Evolutionary conservation across 1,140 invertebrate species (phyloP), one percentile per base, ranked within the genome.

Genomic region (Trichoplusia ni): DNA sequence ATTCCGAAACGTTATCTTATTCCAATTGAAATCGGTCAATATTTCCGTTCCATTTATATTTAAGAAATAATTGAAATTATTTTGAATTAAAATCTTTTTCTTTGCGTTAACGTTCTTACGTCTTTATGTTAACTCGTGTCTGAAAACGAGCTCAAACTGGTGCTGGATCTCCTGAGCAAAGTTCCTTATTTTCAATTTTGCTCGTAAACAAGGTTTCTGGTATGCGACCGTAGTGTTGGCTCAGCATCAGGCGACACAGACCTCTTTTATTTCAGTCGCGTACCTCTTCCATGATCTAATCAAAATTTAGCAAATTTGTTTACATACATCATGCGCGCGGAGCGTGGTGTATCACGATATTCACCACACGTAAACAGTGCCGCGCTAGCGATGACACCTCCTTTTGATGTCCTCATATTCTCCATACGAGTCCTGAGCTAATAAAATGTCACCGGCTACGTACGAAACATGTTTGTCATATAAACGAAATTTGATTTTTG

Each of bases 301-400:
- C 84, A 87, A 82, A 89, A 85, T 73, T 89, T 86, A 71, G 76
- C 73, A 83, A 89, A 85, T 89, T 84, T 86, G 83, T 82, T 87
- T 86, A 86, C 84, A 87, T 84, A 86, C 74, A 82, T 83, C 75
- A 81, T 62, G 65, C 53, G 35, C n/a, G 47, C 56, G 21, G 51
- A 27, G 61, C 44, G 33, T 54, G 61, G 19, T 42, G 58, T 71
- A 60, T 67, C 60, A 60, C 59, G 31, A 64, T 81, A 86, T 86
- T 88, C 84, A 61, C 68, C 65, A 82, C 84, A 89, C 84, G 82
- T 89, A 86, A 78, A 70, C 77, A 74, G 63, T 69, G 67, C 67
- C 64, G 47, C 59, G 47, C 59, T 71, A 73, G 60, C 73, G 67
- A 73, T 75, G 65, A 77, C 74, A 74, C 69, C 77, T 78, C 71